phyloP scores from a whole-genome alignment of 2,797 vertebrate genomes.

The Fringilla coelebs region DNA sequence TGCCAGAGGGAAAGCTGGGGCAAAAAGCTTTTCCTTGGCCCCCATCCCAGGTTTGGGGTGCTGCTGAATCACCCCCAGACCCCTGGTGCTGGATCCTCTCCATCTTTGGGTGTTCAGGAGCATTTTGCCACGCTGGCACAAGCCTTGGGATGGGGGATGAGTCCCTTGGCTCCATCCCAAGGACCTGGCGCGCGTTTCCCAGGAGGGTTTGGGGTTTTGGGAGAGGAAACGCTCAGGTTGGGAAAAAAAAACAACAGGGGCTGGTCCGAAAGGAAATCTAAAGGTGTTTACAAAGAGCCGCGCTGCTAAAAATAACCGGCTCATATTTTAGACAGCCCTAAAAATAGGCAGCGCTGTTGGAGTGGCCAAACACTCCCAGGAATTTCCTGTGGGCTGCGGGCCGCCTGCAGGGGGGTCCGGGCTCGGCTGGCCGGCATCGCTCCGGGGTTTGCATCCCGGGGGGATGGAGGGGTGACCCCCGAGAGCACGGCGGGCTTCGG shows the following conservation, averaged over 20 bases:
- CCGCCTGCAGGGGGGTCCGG: constrained; percentile 35
- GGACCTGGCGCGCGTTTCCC: background rate
- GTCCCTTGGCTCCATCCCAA: background rate
- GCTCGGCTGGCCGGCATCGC: background rate
- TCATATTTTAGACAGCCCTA: constrained; percentile 59
- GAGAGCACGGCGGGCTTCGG: background rate
- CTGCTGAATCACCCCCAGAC: background rate
- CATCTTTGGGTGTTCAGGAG: background rate
- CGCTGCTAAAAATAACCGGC: constrained; percentile 66
- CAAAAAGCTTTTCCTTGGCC: background rate
- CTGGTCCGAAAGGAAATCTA: constrained; percentile 7
- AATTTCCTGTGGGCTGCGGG: constrained; percentile 66
- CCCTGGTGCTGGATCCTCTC: accelerated
- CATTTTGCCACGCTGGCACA: background rate
- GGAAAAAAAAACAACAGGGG: background rate
- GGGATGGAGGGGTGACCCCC: background rate
- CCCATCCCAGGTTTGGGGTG: background rate
- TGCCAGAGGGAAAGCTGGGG: background rate
- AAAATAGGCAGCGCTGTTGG: constrained; percentile 62
- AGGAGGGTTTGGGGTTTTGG: background rate
- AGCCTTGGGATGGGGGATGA: background rate
- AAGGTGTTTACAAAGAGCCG: constrained; percentile 61
- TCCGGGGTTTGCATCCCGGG: background rate
- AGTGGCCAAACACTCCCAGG: constrained; percentile 63
- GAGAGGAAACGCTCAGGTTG: background rate